phyloP scores from a whole-genome alignment of 2,113 vertebrate genomes.

The Eptesicus fuscus region DNA sequence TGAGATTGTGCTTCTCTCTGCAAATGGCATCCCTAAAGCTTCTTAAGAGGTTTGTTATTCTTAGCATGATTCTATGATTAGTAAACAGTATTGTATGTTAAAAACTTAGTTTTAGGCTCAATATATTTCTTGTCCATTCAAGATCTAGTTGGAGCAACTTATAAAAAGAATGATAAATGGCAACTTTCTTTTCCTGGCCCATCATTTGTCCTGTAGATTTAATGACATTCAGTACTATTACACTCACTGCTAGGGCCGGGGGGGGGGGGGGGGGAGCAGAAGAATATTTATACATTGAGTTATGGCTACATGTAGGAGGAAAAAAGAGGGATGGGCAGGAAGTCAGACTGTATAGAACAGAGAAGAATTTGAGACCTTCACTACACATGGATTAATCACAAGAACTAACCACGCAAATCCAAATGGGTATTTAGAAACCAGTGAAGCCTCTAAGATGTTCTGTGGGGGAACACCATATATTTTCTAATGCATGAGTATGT shows the following conservation, averaged over 20 bases:
- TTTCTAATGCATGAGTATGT: conserved; percentile 70
- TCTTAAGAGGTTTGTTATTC: conserved; percentile 38
- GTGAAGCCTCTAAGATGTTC: conserved; percentile 75
- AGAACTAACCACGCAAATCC: conserved; percentile 73
- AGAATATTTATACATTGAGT: conserved; percentile 46
- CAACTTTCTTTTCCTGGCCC: conserved; percentile 22
- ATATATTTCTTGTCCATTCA: background rate
- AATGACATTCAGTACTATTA: background rate
- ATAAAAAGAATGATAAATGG: conserved; percentile 46
- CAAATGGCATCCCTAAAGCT: background rate
- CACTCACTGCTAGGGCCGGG: background rate
- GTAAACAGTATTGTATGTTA: background rate
- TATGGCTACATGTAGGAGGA: background rate
- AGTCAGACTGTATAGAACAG: conserved; percentile 33
- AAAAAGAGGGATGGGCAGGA: background rate
- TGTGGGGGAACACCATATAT: conserved; percentile 62
- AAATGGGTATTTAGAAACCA: conserved; percentile 73
- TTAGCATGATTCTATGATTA: background rate
- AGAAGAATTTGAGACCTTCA: conserved; percentile 68
- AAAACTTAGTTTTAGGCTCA: background rate
- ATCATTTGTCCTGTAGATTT: conserved; percentile 61
- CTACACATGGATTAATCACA: conserved; percentile 51
- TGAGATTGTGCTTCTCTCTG: background rate
- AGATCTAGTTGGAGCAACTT: background rate
- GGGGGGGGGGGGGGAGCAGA: no score